phyloP scores from a whole-genome alignment of 2,113 vertebrate genomes.

The Hemiscyllium ocellatum region DNA sequence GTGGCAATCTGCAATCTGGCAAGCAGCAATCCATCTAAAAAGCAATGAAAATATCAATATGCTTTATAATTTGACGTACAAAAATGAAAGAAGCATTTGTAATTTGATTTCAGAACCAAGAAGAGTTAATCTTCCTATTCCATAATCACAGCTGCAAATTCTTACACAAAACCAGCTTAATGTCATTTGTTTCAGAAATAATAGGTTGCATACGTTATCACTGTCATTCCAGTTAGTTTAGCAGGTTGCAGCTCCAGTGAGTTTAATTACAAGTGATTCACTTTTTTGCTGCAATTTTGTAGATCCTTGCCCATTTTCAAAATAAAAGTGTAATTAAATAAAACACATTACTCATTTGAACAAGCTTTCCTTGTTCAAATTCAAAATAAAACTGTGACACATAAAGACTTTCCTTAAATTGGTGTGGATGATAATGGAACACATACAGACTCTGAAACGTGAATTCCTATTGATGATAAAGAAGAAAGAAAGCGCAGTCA shows the following conservation, averaged over 20 bases:
- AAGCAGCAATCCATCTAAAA: neutral
- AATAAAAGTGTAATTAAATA: neutral
- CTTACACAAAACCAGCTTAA: neutral
- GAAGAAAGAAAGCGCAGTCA: neutral
- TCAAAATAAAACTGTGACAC: neutral
- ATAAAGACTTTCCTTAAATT: neutral
- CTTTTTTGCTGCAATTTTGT: neutral
- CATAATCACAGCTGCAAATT: neutral
- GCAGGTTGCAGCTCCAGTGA: neutral
- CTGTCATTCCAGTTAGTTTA: neutral
- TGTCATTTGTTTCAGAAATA: too few species aligned
- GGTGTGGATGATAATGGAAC: neutral
- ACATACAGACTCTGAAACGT: neutral
- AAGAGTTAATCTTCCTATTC: neutral
- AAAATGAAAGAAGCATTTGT: neutral
- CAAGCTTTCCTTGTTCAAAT: neutral
- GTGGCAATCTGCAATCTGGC: neutral
- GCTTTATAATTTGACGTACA: neutral
- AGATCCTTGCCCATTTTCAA: neutral
- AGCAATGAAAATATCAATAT: neutral
- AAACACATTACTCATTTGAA: neutral
- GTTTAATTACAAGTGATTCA: neutral
- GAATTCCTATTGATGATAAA: neutral
- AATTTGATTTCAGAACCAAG: neutral
- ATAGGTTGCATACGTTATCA: too few species aligned